phyloP scores from a whole-genome alignment of 2,113 vertebrate genomes.

The Himantopus leucocephalus region DNA sequence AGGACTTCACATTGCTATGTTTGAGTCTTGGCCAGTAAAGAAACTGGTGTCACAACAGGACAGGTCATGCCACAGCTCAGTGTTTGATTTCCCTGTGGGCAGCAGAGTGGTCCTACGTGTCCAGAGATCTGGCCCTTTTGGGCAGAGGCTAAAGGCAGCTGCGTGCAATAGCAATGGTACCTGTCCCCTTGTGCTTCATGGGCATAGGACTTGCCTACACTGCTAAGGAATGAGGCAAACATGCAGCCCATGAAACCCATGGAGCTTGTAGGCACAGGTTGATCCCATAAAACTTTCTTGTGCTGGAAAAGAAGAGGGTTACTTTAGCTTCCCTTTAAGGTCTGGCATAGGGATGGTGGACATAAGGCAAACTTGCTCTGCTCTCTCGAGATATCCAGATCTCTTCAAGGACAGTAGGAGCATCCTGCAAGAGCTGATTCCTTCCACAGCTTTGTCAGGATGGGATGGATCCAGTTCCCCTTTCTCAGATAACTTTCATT shows the following conservation, averaged over 20 bases:
- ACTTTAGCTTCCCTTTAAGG: not conserved
- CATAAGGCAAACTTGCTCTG: not conserved
- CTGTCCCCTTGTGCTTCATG: not conserved
- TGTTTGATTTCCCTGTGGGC: not conserved
- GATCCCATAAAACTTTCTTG: not conserved
- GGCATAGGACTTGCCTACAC: not conserved
- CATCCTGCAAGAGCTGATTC: not conserved
- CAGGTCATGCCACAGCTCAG: not conserved
- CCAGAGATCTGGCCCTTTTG: not conserved
- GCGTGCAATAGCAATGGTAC: not conserved
- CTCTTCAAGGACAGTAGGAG: not conserved
- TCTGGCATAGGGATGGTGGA: not conserved
- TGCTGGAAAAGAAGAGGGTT: not conserved
- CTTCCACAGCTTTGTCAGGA: not conserved
- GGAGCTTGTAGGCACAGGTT: rapidly evolving
- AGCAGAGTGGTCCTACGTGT: not conserved
- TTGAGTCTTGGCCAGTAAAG: not conserved
- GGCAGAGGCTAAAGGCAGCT: not conserved
- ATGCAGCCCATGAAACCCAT: not conserved
- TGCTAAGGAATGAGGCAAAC: not conserved
- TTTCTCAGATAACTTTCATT: not conserved
- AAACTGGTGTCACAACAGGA: not conserved
- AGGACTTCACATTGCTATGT: not conserved
- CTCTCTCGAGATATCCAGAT: not conserved
- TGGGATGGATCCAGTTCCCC: not conserved